Evolutionary conservation across 2,888 invertebrate species (phyloP).

Genomic region (Pristionchus arcanus): DNA sequence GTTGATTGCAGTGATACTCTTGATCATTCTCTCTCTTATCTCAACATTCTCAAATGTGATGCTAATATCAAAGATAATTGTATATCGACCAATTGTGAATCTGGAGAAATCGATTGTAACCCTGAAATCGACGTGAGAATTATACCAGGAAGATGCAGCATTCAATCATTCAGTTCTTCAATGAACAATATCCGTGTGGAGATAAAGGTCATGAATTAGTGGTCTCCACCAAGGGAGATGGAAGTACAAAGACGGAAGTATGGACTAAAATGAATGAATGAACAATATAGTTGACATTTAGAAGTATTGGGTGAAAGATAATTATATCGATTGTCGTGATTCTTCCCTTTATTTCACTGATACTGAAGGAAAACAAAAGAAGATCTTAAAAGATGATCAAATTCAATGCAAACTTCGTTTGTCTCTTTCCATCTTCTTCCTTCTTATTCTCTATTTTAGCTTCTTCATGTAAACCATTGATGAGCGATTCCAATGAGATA

Average conservation of each 20-base stretch:
- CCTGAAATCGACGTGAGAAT: not conserved
- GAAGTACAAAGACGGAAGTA: not conserved
- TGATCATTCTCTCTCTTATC: not conserved
- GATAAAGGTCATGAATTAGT: not conserved
- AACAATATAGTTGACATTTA: not conserved
- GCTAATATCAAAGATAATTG: not conserved
- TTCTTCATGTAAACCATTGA: not conserved
- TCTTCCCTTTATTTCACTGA: not conserved
- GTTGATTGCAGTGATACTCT: not conserved
- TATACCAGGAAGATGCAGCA: not conserved
- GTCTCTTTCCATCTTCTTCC: not conserved
- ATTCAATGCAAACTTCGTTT: not conserved
- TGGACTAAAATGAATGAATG: not conserved
- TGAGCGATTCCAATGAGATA: not conserved
- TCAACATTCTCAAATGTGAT: not conserved
- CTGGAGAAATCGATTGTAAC: not conserved
- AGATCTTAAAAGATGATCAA: not conserved
- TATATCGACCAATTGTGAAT: not conserved
- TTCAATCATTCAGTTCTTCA: not conserved
- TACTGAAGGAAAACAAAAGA: not conserved
- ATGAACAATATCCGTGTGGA: slow-evolving; percentile 6
- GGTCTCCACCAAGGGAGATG: not conserved
- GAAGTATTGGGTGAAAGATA: not conserved
- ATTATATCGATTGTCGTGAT: not conserved
- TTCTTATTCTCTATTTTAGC: not conserved